phyloP scores from a whole-genome alignment of 2,113 vertebrate species.

The Antigone vipio region DNA sequence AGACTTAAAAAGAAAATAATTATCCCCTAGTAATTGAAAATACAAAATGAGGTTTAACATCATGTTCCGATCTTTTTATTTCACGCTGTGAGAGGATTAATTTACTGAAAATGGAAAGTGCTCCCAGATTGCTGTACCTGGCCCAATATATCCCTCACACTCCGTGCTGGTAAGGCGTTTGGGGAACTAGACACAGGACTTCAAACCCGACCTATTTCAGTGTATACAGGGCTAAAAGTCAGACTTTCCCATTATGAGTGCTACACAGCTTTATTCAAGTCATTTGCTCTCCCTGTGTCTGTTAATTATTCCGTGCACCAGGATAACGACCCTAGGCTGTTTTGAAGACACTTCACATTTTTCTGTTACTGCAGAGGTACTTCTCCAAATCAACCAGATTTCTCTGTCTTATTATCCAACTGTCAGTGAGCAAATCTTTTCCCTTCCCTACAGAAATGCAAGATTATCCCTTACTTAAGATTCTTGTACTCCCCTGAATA shows the following conservation, averaged over 20 bases:
- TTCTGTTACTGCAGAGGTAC: neutral
- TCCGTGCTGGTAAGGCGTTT: neutral
- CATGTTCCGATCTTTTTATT: slow-evolving; percentile 51
- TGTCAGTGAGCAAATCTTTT: neutral
- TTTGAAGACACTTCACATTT: neutral
- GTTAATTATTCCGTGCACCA: neutral
- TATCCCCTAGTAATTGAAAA: slow-evolving; percentile 55
- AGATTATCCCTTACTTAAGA: neutral
- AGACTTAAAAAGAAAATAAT: slow-evolving; percentile 61
- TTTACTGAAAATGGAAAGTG: slow-evolving; percentile 47
- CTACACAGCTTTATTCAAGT: neutral
- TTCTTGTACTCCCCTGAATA: neutral
- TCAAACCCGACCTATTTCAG: neutral
- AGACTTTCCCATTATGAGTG: neutral
- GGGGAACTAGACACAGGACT: neutral
- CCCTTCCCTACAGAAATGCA: neutral
- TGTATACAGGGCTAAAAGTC: neutral
- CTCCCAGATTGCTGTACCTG: slow-evolving; percentile 11
- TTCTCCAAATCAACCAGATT: neutral
- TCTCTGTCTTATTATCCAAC: neutral
- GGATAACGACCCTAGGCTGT: neutral
- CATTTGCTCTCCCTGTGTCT: neutral
- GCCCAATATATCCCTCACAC: neutral
- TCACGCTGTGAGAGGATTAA: slow-evolving; percentile 49
- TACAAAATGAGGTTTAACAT: slow-evolving; percentile 54